Evolutionary conservation across 1,140 invertebrate genomes (phyloP).

Genomic region (Mylabris phalerata): DNA sequence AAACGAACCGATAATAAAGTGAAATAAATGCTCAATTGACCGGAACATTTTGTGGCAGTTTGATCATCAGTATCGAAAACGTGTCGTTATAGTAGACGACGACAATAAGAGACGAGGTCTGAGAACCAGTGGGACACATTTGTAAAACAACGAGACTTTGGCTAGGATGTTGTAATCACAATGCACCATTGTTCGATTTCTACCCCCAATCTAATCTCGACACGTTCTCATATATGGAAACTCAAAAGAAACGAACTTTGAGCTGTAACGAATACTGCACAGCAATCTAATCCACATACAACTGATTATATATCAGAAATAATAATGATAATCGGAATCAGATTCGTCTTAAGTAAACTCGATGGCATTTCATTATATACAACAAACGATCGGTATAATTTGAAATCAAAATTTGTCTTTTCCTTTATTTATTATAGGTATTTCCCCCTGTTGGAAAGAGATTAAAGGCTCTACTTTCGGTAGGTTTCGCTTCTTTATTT

Average conservation of each 20-base stretch:
- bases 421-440: too few relatives aligned
- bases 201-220: conserved; percentile 5
- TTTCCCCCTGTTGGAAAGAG: too few relatives aligned
- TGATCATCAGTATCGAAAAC: conserved; percentile 6
- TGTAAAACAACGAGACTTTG: conserved; percentile 15
- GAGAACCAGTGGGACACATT: conserved; percentile 12
- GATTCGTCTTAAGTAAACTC: too few relatives aligned
- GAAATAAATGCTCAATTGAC: conserved; percentile 7
- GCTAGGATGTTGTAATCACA: conserved; percentile 5
- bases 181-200: background rate
- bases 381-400: too few relatives aligned
- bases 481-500: too few relatives aligned
- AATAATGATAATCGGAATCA: background rate
- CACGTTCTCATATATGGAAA: conserved; percentile 2
- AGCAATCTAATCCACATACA: background rate
- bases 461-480: too few relatives aligned
- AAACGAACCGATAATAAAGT: conserved; percentile 9
- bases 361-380: too few relatives aligned
- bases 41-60: conserved; percentile 2
- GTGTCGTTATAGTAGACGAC: too few relatives aligned
- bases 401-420: too few relatives aligned
- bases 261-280: background rate
- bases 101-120: conserved; percentile 4
- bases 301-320: background rate
- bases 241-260: background rate